phyloP scores from a whole-genome alignment of 2,113 vertebrate genomes.

The Pterocles burchelli region DNA sequence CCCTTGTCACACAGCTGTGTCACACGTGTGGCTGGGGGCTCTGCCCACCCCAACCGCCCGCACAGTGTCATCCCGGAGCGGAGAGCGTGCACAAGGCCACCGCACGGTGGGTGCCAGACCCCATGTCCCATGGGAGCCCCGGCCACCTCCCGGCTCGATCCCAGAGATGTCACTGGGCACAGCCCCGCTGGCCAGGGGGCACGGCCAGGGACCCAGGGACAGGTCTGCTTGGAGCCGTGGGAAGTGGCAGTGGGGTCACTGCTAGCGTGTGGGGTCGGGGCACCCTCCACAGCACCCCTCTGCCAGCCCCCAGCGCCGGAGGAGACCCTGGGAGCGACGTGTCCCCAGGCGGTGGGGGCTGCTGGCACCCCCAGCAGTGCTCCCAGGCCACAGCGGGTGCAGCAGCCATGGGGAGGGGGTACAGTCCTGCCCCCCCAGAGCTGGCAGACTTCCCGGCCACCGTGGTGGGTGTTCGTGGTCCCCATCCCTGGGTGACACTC shows the following conservation, averaged over 20 bases:
- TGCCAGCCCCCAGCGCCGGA: not conserved
- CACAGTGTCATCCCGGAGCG: not conserved
- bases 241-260: not conserved
- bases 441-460: fast-evolving
- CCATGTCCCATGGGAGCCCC: not conserved
- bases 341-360: not conserved
- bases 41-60: not conserved
- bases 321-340: not conserved
- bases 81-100: not conserved
- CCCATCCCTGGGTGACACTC: not conserved
- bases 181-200: fast-evolving
- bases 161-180: not conserved
- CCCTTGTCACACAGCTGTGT: not conserved
- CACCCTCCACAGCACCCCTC: not conserved
- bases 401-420: not conserved
- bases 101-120: not conserved
- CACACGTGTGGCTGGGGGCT: no score
- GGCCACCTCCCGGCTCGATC: fast-evolving
- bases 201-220: not conserved
- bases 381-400: not conserved
- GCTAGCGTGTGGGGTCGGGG: not conserved
- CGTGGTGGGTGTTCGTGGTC: fast-evolving
- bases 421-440: not conserved
- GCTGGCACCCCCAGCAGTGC: not conserved
- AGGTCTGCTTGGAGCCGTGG: not conserved